phyloP scores from a whole-genome alignment of 2,888 invertebrate genomes.

The Leptopilina myrica region DNA sequence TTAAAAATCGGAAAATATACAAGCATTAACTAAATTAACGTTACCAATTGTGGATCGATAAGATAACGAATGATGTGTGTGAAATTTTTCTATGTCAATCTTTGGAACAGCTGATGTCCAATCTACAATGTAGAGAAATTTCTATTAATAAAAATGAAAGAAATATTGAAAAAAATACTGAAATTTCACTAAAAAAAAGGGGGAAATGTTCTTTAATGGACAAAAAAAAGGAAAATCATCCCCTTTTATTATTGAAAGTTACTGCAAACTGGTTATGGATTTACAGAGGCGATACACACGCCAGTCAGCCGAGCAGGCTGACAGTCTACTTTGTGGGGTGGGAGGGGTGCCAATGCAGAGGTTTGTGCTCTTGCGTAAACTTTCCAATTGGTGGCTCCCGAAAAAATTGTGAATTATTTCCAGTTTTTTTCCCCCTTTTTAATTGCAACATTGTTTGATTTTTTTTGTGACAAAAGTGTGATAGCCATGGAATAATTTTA shows the following conservation, averaged over 20 bases:
- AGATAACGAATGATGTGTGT: constrained; percentile 4
- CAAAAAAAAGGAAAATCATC: constrained; percentile 10
- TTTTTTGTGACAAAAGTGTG: constrained; percentile 7
- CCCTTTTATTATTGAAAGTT: constrained; percentile 23
- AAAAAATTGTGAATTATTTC: constrained; percentile 33
- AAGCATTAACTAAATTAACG: constrained; percentile 14
- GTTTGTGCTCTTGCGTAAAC: constrained; percentile 62
- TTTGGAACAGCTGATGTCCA: constrained; percentile 26
- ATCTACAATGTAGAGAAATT: no score
- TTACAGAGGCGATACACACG: constrained; percentile 27
- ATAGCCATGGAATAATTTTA: constrained; percentile 14
- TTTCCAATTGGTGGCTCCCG: constrained; percentile 49
- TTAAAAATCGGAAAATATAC: neutral
- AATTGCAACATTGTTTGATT: neutral
- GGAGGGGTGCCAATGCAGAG: constrained; percentile 66
- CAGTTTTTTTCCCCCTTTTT: neutral
- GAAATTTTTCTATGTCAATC: constrained; percentile 15
- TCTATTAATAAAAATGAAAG: no score
- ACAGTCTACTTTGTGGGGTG: constrained; percentile 41
- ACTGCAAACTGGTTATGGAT: constrained; percentile 38
- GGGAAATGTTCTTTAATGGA: no score
- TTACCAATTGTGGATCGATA: constrained; percentile 22
- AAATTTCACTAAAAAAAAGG: neutral
- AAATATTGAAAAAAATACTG: no score
- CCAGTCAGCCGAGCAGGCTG: constrained; percentile 30